Evolutionary conservation across 2,888 invertebrate species (phyloP).

Genomic region (Chloromyia formosa): DNA sequence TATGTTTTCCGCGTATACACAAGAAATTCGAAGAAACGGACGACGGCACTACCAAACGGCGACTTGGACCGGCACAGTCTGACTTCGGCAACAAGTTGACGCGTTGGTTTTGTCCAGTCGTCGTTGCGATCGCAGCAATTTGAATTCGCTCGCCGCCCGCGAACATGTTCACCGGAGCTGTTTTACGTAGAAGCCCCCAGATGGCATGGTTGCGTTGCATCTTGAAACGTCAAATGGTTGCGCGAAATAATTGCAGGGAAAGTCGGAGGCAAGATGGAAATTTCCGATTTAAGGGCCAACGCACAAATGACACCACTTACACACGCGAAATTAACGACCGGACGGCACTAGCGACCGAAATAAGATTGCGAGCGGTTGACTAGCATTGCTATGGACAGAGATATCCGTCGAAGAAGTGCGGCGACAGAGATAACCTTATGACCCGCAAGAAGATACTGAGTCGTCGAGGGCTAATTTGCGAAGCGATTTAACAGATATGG

Average conservation of each 20-base stretch:
- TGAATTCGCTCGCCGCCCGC: background rate
- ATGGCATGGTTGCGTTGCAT: slow-evolving; percentile 35
- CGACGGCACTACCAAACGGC: background rate
- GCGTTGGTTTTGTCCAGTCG: background rate
- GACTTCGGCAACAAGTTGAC: slow-evolving; percentile 18
- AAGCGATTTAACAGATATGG: too few species aligned
- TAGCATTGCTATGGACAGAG: too few species aligned
- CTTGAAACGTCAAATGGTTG: too few species aligned
- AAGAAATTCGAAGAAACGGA: background rate
- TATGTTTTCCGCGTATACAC: slow-evolving; percentile 12
- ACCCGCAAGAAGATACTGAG: too few species aligned
- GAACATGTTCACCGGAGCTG: background rate
- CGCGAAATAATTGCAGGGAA: too few species aligned
- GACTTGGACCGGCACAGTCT: slow-evolving; percentile 4
- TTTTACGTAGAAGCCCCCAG: slow-evolving; percentile 8
- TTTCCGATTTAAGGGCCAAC: background rate
- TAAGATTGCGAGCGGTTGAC: too few species aligned
- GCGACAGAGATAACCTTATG: too few species aligned
- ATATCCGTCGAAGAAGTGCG: too few species aligned
- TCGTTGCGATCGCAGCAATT: background rate
- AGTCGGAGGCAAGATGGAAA: too few species aligned
- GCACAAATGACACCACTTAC: background rate
- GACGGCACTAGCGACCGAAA: too few species aligned
- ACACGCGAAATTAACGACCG: background rate
- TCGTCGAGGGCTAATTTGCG: too few species aligned